phyloP scores from a whole-genome alignment of 2,113 vertebrate genomes.

The Madoqua kirkii region DNA sequence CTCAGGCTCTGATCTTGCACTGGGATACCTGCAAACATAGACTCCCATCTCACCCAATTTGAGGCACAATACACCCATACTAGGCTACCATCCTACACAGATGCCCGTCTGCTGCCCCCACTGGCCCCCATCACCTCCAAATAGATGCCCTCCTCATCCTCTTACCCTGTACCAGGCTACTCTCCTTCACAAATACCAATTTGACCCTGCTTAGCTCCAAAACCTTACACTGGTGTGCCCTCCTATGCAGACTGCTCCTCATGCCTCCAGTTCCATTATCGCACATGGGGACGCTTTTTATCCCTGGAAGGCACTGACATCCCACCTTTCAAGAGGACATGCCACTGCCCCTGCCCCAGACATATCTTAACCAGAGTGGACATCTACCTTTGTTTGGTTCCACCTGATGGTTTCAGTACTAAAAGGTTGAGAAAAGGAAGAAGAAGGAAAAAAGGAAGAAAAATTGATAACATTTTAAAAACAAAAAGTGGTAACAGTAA shows the following conservation, averaged over 20 bases:
- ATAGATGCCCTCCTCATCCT: neutral
- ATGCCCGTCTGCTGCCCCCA: neutral
- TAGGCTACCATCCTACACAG: neutral
- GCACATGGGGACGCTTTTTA: neutral
- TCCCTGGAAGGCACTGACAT: neutral
- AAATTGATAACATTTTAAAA: neutral
- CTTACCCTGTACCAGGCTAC: neutral
- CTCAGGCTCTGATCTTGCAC: neutral
- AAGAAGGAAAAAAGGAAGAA: neutral
- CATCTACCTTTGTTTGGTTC: neutral
- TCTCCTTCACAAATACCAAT: neutral
- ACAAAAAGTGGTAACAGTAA: constrained; percentile 6
- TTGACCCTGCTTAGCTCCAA: neutral
- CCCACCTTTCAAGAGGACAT: neutral
- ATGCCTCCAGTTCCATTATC: neutral
- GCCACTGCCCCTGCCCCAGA: neutral
- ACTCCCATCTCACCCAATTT: neutral
- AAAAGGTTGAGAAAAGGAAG: constrained; percentile 26
- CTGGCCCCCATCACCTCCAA: neutral
- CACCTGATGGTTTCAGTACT: neutral
- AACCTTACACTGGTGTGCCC: neutral
- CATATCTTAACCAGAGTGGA: neutral
- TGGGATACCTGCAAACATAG: neutral
- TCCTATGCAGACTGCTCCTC: neutral
- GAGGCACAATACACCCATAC: neutral